Conservation (phyloP, 2,113 vertebrate genomes). For the Leucoraja erinaceus region DNA sequence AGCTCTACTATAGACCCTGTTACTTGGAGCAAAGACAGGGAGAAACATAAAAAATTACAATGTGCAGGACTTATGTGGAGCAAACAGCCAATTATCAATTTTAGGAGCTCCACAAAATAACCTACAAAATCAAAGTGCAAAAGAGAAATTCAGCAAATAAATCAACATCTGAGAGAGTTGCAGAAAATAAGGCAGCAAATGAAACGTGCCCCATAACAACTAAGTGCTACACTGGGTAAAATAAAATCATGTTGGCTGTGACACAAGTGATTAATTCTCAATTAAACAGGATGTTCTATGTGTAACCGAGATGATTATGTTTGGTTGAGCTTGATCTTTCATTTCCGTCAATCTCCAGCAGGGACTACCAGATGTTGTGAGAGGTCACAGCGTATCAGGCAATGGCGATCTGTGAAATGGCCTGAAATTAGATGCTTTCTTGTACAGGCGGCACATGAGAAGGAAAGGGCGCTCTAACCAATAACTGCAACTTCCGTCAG, state of each 20-base stretch:
- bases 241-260: slow-evolving; percentile 17
- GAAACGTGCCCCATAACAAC: neutral
- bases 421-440: neutral
- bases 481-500: no score
- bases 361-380: neutral
- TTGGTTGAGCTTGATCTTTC: neutral
- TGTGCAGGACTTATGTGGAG: neutral
- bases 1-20: no score
- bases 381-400: neutral
- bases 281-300: neutral
- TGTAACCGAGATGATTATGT: slow-evolving; percentile 17
- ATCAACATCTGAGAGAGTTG: neutral
- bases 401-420: neutral
- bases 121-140: neutral
- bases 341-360: neutral
- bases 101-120: neutral
- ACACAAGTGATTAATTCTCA: slow-evolving; percentile 25
- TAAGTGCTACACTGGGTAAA: neutral
- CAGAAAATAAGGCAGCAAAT: slow-evolving; percentile 13
- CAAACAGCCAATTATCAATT: neutral
- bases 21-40: neutral
- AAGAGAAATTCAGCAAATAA: neutral
- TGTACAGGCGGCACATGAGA: neutral
- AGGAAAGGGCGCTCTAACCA: neutral
- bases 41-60: neutral